A percentile compares a stretch with the other conserved stretches of the same genome.
Conservation (phyloP, 2,113 vertebrate species). For the Prietella phreatophila region DNA sequence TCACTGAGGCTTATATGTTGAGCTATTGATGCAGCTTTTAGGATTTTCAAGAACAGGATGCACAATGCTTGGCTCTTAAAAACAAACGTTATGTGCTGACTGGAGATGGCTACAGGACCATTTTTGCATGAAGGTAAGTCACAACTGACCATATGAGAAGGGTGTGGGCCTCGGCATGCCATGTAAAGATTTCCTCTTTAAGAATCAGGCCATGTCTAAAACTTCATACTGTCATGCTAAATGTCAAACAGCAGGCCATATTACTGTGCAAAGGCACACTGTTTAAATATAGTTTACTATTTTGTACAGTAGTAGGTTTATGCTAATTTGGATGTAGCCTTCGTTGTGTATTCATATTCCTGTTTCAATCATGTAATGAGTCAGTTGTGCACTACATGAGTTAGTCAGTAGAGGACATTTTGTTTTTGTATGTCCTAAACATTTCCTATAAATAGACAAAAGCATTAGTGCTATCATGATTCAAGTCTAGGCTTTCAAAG, state of each 20-base stretch:
- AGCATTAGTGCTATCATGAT: background rate
- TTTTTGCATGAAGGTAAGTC: conserved; percentile 1
- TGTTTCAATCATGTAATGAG: background rate
- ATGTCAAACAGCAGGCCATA: background rate
- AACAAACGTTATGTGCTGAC: background rate
- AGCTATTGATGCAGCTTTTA: background rate
- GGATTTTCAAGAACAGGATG: background rate
- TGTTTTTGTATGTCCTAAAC: background rate
- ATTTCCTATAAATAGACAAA: background rate
- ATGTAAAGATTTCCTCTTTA: background rate
- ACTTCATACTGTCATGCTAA: background rate
- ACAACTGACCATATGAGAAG: background rate
- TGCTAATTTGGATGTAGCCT: background rate
- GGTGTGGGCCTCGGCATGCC: background rate
- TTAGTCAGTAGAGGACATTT: background rate
- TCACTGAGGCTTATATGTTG: background rate
- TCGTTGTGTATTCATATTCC: background rate
- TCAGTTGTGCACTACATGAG: background rate
- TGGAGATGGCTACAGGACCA: background rate
- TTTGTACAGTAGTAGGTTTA: background rate
- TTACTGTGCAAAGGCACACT: background rate
- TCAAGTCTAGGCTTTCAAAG: background rate
- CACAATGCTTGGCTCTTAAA: background rate
- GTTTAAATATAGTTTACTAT: background rate
- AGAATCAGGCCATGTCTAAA: background rate